A percentile compares a stretch with the other conserved stretches of the same genome.
Conservation (phyloP, 1,140 invertebrate genomes). For the Asbolus verrucosus region DNA sequence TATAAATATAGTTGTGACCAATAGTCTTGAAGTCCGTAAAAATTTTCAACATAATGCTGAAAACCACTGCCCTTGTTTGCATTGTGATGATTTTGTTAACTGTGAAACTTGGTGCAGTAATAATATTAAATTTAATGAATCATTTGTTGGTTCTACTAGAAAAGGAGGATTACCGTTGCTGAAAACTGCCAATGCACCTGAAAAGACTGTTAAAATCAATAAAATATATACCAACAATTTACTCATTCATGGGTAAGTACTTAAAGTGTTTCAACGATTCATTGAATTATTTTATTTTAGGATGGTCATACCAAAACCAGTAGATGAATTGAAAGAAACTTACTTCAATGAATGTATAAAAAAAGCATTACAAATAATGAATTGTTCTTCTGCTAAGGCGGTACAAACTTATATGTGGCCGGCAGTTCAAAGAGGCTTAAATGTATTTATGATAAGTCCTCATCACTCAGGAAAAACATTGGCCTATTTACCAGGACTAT, state of each 20-base stretch:
- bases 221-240: background rate
- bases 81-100: background rate
- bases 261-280: too few species aligned
- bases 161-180: conserved; percentile 1
- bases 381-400: background rate
- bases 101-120: background rate
- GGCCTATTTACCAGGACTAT: conserved; percentile 1
- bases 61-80: background rate
- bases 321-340: background rate
- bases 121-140: background rate
- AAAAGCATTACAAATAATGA: background rate
- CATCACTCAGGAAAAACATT: conserved; percentile 8
- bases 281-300: background rate
- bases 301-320: conserved; percentile 3
- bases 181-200: background rate
- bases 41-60: background rate
- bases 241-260: background rate
- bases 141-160: background rate
- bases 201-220: background rate
- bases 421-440: conserved; percentile 9
- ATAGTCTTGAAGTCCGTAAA: background rate
- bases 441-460: background rate
- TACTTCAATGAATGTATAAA: background rate
- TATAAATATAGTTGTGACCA: too few species aligned
- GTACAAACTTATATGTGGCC: conserved; percentile 10